A percentile compares a stretch with the other conserved stretches of the same genome.
Evolutionary conservation across 2,888 invertebrate genomes (phyloP).

Genomic region (Chloromyia formosa): DNA sequence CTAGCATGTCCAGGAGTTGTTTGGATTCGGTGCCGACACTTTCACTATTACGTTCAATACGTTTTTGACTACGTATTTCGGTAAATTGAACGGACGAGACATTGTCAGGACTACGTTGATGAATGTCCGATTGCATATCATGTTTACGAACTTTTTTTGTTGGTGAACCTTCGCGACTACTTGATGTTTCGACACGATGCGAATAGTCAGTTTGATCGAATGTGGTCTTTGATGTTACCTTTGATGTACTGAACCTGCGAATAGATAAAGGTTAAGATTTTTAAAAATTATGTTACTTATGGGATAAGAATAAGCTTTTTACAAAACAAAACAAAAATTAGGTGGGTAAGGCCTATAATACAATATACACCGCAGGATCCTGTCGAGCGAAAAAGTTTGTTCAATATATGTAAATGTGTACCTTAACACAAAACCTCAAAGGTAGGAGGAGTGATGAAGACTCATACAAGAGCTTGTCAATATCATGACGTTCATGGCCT

Average conservation of each 20-base stretch:
- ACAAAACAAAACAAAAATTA: no score
- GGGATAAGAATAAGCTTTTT: no score
- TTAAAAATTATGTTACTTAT: no score
- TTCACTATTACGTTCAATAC: conserved; percentile 77
- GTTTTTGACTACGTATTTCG: conserved; percentile 78
- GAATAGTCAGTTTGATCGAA: conserved; percentile 62
- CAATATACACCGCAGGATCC: no score
- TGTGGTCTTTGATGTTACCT: conserved; percentile 68
- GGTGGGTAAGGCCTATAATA: no score
- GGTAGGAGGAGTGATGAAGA: no score
- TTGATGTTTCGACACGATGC: conserved; percentile 37
- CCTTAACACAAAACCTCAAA: no score
- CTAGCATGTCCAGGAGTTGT: conserved; percentile 77
- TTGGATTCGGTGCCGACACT: conserved; percentile 69
- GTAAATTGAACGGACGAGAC: conserved; percentile 75
- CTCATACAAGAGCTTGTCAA: no score
- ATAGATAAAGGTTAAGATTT: no score
- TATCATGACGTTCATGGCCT: no score
- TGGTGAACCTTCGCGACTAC: conserved; percentile 52
- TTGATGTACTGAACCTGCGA: conserved; percentile 68
- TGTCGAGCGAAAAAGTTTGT: no score
- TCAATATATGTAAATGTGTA: no score
- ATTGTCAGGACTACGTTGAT: conserved; percentile 46
- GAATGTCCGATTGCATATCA: conserved; percentile 55
- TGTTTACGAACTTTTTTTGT: conserved; percentile 47